Percentiles rank a stretch among this genome's conserved stretches.
Conservation (phyloP, 2,797 vertebrate genomes). For the Chaunax sp. region DNA sequence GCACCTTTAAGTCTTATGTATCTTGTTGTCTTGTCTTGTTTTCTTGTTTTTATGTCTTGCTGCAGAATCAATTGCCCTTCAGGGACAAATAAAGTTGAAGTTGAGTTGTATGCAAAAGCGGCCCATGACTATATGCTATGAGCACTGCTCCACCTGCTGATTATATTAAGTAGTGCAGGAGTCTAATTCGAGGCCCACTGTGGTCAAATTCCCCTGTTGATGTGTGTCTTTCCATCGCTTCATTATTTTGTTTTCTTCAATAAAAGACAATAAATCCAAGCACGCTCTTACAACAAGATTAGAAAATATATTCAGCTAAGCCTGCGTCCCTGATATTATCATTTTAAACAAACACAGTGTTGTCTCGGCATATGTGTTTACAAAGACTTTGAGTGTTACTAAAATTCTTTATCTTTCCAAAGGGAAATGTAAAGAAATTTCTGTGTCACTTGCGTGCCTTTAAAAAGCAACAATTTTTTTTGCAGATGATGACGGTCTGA, state of each 20-base stretch:
- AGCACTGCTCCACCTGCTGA: slow-evolving; percentile 63
- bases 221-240: background rate
- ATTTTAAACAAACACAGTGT: background rate
- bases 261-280: background rate
- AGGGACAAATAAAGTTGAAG: no score
- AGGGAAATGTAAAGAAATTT: background rate
- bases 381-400: background rate
- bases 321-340: background rate
- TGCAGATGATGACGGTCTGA: background rate
- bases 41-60: no score
- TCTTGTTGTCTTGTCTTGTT: no score
- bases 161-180: slow-evolving; percentile 14
- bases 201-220: background rate
- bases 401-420: background rate
- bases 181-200: background rate
- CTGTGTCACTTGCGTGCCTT: background rate
- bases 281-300: background rate
- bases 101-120: background rate
- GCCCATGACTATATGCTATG: slow-evolving; percentile 1
- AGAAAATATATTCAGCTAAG: background rate
- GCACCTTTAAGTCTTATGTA: no score
- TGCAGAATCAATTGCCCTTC: no score
- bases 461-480: no score
- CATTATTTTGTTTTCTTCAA: background rate
- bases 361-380: background rate